phyloP scores from a whole-genome alignment of 2,888 invertebrate species.

The Chorisops tibialis region DNA sequence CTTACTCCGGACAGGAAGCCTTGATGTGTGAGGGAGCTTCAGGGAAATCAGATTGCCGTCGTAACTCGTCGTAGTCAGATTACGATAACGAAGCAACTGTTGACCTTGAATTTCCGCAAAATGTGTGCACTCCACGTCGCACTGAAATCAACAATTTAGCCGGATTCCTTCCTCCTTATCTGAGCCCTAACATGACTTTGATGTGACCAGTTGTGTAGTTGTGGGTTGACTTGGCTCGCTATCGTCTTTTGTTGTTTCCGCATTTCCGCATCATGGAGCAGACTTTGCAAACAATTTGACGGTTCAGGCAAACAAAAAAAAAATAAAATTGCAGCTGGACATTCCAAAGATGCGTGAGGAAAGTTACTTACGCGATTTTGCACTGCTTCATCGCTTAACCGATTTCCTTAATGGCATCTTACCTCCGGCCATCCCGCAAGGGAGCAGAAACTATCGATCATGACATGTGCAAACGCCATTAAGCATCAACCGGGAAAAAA shows the following conservation, averaged over 20 bases:
- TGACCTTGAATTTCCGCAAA: no score
- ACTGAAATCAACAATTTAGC: neutral
- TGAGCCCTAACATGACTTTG: neutral
- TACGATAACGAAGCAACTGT: no score
- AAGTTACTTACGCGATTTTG: no score
- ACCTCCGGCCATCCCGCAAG: neutral
- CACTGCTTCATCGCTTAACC: neutral
- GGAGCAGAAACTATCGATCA: neutral
- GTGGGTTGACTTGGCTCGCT: neutral
- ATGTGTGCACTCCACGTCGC: no score
- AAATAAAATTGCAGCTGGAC: no score
- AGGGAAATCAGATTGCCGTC: no score
- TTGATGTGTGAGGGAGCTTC: no score
- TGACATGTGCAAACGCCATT: neutral
- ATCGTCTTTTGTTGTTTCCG: neutral
- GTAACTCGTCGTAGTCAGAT: no score
- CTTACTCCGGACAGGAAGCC: no score
- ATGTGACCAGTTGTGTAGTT: neutral
- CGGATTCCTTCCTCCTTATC: conserved; percentile 11
- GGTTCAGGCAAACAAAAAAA: no score
- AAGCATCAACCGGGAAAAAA: neutral
- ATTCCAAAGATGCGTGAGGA: no score
- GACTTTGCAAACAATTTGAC: no score
- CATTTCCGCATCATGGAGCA: neutral
- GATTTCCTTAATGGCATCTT: neutral